Evolutionary conservation across 2,888 invertebrate species (phyloP).

Genomic region (Scaptomyza tumidula): DNA sequence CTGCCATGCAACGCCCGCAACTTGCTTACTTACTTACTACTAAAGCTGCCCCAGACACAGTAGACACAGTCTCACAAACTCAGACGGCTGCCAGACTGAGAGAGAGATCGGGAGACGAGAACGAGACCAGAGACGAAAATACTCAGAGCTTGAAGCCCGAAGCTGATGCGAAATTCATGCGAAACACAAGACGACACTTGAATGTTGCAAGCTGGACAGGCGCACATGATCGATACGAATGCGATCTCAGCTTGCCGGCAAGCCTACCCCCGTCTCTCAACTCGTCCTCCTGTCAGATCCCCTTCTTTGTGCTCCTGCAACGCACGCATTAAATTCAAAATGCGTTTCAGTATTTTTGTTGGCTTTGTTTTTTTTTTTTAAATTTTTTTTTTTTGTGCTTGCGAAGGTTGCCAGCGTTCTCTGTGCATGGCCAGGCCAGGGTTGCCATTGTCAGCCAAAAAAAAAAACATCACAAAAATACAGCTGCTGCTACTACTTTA

Average conservation of each 20-base stretch:
- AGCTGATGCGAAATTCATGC: slow-evolving; percentile 57
- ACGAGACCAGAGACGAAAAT: slow-evolving; percentile 24
- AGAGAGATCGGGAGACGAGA: slow-evolving; percentile 22
- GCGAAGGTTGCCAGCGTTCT: slow-evolving; percentile 65
- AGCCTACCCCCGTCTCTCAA: slow-evolving; percentile 6
- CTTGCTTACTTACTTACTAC: slow-evolving; percentile 24
- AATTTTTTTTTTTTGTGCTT: slow-evolving; percentile 46
- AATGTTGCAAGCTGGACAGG: slow-evolving; percentile 80
- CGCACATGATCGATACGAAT: slow-evolving; percentile 80
- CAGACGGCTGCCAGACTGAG: slow-evolving; percentile 54
- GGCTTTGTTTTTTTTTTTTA: slow-evolving; percentile 8
- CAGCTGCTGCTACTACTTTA: slow-evolving; percentile 36
- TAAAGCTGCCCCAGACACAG: slow-evolving; percentile 54
- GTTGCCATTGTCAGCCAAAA: slow-evolving; percentile 71
- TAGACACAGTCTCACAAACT: slow-evolving; percentile 12
- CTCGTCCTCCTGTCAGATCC: slow-evolving; percentile 22
- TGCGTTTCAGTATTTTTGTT: slow-evolving; percentile 67
- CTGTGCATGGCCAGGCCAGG: slow-evolving; percentile 77
- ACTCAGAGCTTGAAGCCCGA: slow-evolving; percentile 15
- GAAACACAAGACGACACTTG: slow-evolving; percentile 77
- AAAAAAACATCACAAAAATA: slow-evolving; percentile 16
- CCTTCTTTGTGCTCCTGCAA: slow-evolving; percentile 43
- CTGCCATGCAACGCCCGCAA: slow-evolving; percentile 63
- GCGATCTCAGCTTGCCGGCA: slow-evolving; percentile 42
- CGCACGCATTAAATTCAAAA: slow-evolving; percentile 77